A percentile compares a stretch with the other conserved stretches of the same genome.
Conservation (phyloP, 2,113 vertebrate species). For the Oreamnos americanus region DNA sequence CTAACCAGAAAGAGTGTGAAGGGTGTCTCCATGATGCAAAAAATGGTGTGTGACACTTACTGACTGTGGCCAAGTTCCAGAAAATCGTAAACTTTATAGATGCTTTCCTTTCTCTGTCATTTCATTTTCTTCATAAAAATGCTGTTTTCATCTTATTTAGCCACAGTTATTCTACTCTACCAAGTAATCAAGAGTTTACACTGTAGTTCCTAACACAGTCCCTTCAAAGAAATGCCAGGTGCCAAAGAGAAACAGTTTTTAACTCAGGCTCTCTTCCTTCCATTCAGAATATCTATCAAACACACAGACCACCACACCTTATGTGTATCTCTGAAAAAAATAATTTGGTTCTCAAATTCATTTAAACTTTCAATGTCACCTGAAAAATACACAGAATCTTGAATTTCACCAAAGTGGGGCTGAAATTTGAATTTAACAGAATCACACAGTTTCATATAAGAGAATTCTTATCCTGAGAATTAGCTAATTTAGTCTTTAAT, state of each 20-base stretch:
- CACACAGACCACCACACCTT: neutral
- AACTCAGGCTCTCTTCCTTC: neutral
- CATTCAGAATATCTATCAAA: neutral
- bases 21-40: neutral
- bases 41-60: neutral
- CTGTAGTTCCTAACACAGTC: neutral
- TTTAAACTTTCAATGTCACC: neutral
- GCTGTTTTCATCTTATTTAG: neutral
- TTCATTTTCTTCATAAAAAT: neutral
- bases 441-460: neutral
- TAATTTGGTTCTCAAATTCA: neutral
- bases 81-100: neutral
- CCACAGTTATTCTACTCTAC: neutral
- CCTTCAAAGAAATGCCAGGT: neutral
- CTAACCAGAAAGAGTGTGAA: neutral
- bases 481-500: neutral
- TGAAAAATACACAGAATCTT: neutral
- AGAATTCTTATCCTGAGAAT: neutral
- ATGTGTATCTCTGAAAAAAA: neutral
- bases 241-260: neutral
- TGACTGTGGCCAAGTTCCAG: neutral
- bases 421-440: constrained; percentile 5
- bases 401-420: neutral
- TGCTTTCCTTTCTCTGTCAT: neutral
- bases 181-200: neutral